Evolutionary conservation across 92 coral and sea anemone genomes (phyloP), one percentile per base, ranked within the genome.

Genomic region (Porites cylindrica): DNA sequence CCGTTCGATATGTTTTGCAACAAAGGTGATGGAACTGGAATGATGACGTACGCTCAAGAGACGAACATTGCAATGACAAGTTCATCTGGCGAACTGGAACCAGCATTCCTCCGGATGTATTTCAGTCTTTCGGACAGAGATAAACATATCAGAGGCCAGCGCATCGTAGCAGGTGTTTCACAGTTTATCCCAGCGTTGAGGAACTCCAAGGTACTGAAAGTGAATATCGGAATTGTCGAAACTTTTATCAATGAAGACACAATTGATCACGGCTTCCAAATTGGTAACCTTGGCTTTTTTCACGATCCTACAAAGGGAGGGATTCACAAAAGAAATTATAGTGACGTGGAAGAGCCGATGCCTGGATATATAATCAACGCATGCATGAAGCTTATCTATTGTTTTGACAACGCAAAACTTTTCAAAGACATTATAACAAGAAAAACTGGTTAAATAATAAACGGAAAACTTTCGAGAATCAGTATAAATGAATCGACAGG

Each of bases 1-100:
- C 90, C 96, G 7, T 82, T 69, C 67, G 80, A 91, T 64, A 81
- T 75, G 92, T 85, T 93, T 75, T 84, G 86, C 8, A 93, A 93
- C 90, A 88, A 91, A 63, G 96, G 94, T 10, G 43, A 88, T 50
- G 86, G 96, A 6, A 71, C 86, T 1, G 96, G 92, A 0, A 82
- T 91, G 90, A 75, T 93, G 18, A 93, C 96, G 9, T 93, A 51
- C 70, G 94, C 96, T 3, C 96, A 89, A 2, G 94, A 82, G 8
- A 93, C 94, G 51, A 93, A 93, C 76, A 76, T 93, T 4, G 93
- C 80, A 2, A 63, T 91, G 69, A 71, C 76, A 3, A 82, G 70
- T 24, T 73, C 90, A 13, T 76, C 92, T 8, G 83, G 69, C 9
- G 79, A 62, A 5, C 82, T 88, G 66, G 87, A 88, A 29, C 85